Evolutionary conservation across 2,113 vertebrate genomes (phyloP).

Genomic region (Corythaixoides concolor): DNA sequence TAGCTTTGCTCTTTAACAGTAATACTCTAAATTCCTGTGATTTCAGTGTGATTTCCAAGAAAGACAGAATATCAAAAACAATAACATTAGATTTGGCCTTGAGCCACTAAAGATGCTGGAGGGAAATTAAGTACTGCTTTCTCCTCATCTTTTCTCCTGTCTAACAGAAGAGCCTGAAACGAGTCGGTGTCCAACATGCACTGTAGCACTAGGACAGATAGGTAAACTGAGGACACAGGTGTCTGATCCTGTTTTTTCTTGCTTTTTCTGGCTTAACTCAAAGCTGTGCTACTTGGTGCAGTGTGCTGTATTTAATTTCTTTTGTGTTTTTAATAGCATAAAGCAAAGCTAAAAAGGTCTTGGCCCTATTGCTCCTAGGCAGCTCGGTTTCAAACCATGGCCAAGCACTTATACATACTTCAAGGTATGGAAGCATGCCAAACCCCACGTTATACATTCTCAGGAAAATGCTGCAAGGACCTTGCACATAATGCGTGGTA

Average conservation of each 20-base stretch:
- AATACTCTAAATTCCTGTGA: neutral
- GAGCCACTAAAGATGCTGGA: neutral
- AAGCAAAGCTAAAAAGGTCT: constrained; percentile 44
- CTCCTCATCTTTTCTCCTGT: neutral
- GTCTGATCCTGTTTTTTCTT: neutral
- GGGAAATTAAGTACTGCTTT: neutral
- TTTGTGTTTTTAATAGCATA: constrained; percentile 59
- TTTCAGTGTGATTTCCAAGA: neutral
- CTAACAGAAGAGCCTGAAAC: neutral
- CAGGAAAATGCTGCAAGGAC: constrained; percentile 2
- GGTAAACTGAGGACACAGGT: neutral
- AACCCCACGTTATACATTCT: neutral
- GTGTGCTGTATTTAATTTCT: constrained; percentile 46
- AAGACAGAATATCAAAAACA: neutral
- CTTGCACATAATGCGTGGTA: neutral
- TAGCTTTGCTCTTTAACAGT: neutral
- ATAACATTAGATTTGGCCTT: neutral
- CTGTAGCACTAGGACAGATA: neutral
- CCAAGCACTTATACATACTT: neutral
- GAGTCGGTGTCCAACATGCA: neutral
- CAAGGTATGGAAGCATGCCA: constrained; percentile 31
- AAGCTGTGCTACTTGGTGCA: constrained; percentile 21
- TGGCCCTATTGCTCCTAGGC: constrained; percentile 38
- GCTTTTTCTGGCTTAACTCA: constrained; percentile 25
- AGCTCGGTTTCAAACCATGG: constrained; percentile 35